Conservation (phyloP, 2,797 vertebrate genomes). For the Kryptopterus vitreolus region DNA sequence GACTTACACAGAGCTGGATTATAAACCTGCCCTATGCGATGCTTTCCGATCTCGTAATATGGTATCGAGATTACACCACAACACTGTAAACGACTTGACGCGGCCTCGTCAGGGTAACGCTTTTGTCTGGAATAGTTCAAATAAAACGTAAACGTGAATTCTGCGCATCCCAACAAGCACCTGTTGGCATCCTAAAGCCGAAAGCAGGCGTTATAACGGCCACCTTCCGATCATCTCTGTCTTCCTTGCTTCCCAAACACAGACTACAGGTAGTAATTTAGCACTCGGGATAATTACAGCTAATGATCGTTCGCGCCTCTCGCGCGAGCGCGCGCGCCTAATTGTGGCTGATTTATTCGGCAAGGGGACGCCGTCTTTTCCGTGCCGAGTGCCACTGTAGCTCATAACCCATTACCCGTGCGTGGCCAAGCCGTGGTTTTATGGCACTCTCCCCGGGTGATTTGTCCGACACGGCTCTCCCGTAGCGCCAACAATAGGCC, state of each 20-base stretch:
- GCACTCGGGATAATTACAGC: slow-evolving; percentile 70
- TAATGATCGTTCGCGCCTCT: slow-evolving; percentile 65
- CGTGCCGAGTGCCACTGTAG: slow-evolving; percentile 55
- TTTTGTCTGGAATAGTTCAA: too few relatives aligned
- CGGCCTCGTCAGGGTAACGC: slow-evolving; percentile 65
- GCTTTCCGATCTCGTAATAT: slow-evolving; percentile 44
- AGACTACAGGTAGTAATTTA: slow-evolving; percentile 75
- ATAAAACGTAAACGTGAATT: too few relatives aligned
- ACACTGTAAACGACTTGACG: slow-evolving; percentile 55
- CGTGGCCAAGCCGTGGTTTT: slow-evolving; percentile 68
- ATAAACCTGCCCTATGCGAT: slow-evolving; percentile 54
- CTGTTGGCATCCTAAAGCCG: background rate
- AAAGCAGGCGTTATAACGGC: background rate
- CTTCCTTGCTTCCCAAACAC: slow-evolving; percentile 62
- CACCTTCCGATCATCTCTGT: slow-evolving; percentile 64
- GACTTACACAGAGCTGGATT: slow-evolving; percentile 10
- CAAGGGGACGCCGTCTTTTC: slow-evolving; percentile 15
- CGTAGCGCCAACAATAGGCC: slow-evolving; percentile 80
- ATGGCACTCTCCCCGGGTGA: slow-evolving; percentile 71
- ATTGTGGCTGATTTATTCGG: slow-evolving; percentile 65
- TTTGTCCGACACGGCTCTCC: slow-evolving; percentile 70
- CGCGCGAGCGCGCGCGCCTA: slow-evolving; percentile 36
- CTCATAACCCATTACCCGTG: slow-evolving; percentile 62
- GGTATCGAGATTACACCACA: slow-evolving; percentile 41
- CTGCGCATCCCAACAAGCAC: background rate